Evolutionary conservation across 2,888 invertebrate genomes (phyloP).

Genomic region (Spodoptera picta): DNA sequence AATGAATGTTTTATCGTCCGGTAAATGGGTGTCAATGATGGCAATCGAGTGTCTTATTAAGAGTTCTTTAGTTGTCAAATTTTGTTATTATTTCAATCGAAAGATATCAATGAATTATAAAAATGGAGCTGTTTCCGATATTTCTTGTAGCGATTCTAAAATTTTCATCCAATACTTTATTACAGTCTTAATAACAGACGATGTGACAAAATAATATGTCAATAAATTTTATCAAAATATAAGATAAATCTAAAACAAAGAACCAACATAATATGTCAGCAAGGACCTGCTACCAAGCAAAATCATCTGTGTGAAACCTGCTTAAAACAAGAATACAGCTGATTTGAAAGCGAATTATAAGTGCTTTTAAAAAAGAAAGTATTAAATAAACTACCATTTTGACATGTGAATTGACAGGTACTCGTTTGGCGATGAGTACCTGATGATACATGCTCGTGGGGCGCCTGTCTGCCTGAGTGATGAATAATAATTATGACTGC

Average conservation of each 20-base stretch:
- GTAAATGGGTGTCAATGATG: conserved; percentile 8
- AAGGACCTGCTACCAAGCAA: neutral
- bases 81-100: neutral
- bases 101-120: neutral
- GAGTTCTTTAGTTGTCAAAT: neutral
- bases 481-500: conserved; percentile 37
- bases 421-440: conserved; percentile 26
- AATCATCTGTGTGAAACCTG: conserved; percentile 5
- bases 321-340: conserved; percentile 27
- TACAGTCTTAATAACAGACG: too few relatives aligned
- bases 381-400: conserved; percentile 33
- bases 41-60: conserved; percentile 2
- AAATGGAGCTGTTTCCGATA: neutral
- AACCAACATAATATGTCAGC: neutral
- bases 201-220: neutral
- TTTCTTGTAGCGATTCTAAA: too few relatives aligned
- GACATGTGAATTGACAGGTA: conserved; percentile 46
- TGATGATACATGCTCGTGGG: conserved; percentile 18
- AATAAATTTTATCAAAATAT: too few relatives aligned
- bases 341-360: conserved; percentile 55
- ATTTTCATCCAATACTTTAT: too few relatives aligned
- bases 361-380: conserved; percentile 51
- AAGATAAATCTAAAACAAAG: too few relatives aligned
- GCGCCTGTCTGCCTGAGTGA: conserved; percentile 33
- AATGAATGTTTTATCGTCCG: conserved; percentile 7